phyloP scores from a whole-genome alignment of 2,113 vertebrate species.

The Eulemur macaco region DNA sequence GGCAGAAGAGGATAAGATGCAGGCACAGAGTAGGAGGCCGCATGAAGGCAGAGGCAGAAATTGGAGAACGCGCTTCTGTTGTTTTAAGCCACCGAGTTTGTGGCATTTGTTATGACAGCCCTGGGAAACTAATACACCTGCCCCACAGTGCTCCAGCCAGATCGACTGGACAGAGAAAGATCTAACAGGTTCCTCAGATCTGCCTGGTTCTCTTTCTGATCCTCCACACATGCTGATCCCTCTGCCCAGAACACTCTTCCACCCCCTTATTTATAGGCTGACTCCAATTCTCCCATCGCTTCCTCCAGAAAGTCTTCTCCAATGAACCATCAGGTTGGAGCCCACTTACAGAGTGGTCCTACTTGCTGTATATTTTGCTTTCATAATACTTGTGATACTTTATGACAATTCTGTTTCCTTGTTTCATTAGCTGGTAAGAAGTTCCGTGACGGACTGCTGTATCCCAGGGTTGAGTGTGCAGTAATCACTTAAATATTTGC shows the following conservation, averaged over 20 bases:
- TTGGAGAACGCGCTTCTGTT: background rate
- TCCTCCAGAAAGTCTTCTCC: background rate
- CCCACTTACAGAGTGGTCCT: background rate
- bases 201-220: background rate
- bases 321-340: background rate
- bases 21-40: background rate
- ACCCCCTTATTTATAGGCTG: background rate
- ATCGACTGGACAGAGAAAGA: background rate
- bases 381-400: background rate
- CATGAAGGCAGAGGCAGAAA: background rate
- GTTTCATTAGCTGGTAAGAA: background rate
- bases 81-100: background rate
- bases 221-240: background rate
- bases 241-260: background rate
- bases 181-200: background rate
- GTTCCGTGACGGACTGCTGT: background rate
- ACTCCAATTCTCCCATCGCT: background rate
- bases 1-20: background rate
- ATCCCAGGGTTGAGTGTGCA: background rate
- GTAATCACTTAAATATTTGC: background rate
- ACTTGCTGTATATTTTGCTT: background rate
- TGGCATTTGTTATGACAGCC: background rate
- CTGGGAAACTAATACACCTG: accelerated
- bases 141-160: background rate
- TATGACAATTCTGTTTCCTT: background rate